A percentile compares a stretch with the other conserved stretches of the same genome.
These are phyloP conservation scores for Hipposideros larvatus DNA, from an alignment of 2,797 vertebrate genomes.

Conservation along the genomic window DNA sequence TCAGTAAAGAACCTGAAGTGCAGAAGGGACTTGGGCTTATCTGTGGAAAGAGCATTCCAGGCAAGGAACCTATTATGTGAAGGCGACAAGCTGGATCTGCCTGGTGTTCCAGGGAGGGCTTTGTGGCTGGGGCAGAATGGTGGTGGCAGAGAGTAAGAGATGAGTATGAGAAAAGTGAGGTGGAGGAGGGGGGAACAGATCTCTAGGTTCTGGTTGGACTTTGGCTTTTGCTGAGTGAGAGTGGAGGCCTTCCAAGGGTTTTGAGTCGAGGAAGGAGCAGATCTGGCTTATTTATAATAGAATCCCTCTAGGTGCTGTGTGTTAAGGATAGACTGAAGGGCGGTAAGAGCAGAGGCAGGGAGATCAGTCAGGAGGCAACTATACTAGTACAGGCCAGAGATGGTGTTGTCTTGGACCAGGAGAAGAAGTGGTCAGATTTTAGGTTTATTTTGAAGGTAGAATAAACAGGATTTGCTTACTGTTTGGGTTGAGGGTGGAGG, in stretches of 20 bases:
- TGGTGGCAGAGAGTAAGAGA: neutral
- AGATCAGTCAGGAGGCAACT: neutral
- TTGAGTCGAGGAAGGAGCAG: neutral
- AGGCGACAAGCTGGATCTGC: neutral
- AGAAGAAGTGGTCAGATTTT: neutral
- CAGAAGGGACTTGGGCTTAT: neutral
- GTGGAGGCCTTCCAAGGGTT: neutral
- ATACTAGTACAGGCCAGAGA: neutral
- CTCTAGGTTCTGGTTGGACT: neutral
- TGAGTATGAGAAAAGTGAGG: neutral
- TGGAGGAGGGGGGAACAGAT: neutral
- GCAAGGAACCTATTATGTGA: neutral
- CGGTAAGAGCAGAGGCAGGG: neutral
- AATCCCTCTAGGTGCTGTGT: neutral
- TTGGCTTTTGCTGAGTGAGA: neutral
- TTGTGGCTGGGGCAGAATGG: neutral
- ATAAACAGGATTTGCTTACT: neutral
- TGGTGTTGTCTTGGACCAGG: neutral
- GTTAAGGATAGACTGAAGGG: neutral
- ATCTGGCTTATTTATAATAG: neutral
- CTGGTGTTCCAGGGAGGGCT: neutral
- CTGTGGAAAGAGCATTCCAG: neutral
- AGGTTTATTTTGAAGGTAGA: neutral
- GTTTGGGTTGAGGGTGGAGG: neutral
- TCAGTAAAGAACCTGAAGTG: neutral